Percentiles rank a stretch among this genome's conserved stretches.
These are phyloP conservation scores for Lottia scabra DNA, from an alignment of 2,888 invertebrate species.

Conservation along the genomic window DNA sequence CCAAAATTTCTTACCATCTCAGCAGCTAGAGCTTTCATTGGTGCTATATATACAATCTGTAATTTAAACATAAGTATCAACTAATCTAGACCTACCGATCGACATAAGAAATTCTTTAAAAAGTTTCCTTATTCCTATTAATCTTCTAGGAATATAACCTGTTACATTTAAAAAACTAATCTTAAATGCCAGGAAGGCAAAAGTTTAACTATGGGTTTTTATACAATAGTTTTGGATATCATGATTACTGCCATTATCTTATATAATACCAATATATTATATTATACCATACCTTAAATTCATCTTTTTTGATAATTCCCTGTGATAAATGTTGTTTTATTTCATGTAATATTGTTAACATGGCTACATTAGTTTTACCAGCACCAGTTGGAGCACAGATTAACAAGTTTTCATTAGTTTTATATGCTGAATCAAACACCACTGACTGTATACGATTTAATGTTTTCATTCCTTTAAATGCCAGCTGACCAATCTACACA, in stretches of 20 bases:
- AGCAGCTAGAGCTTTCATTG: constrained; percentile 98
- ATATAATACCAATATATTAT: neutral
- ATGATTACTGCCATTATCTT: no score
- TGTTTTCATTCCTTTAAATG: constrained; percentile 86
- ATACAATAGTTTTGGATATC: no score
- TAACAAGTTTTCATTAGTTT: constrained; percentile 94
- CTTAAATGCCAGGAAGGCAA: no score
- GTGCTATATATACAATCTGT: constrained; percentile 96
- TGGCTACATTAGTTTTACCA: constrained; percentile 98
- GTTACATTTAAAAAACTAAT: no score
- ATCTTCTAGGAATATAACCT: no score
- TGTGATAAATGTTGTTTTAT: constrained; percentile 82
- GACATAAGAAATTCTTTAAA: no score
- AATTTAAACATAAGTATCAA: constrained; percentile 31
- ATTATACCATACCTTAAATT: constrained; percentile 86
- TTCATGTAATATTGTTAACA: constrained; percentile 91
- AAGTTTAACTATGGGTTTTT: no score
- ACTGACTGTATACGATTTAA: constrained; percentile 96
- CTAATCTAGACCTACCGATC: no score
- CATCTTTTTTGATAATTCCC: constrained; percentile 86
- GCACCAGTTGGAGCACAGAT: constrained; percentile 99
- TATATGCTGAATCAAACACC: constrained; percentile 94
- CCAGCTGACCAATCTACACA: constrained; percentile 84
- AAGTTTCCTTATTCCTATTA: no score
- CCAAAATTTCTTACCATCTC: constrained; percentile 98